Base-by-base conservation (phyloP, 2,113 vertebrate genomes). In the Microtus pennsylvanicus region DNA sequence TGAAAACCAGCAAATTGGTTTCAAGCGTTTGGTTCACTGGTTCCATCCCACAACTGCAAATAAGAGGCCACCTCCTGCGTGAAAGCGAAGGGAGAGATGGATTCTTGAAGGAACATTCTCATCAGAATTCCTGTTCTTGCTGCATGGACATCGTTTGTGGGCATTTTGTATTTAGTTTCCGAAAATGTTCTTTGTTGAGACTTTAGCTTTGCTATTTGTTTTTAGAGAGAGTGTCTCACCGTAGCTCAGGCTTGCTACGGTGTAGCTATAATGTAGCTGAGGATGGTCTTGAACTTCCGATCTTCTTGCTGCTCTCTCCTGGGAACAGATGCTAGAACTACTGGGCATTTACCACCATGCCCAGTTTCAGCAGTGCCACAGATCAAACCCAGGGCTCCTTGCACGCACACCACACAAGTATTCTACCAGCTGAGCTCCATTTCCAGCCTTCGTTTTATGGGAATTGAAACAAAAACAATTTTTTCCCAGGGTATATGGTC, bases 1-100 rank as follows among this genome's bases (percentile, higher is more conserved):
- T 85, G 94, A 95, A 95, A 93, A 95, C 85, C 0, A 97, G 76
- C 87, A 96, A 95, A 95, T 96, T 97, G 67, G 10, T 96, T 98
- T 97, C 72, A 70, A 94, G 93, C 86, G 33, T 97, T 97, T 30
- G 82, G 58, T 95, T 97, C 88, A 93, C 19, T 90, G 21, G 94
- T 89, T 97, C 74, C 33, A 96, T 14, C 21, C 89, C 94, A 80
- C 91, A 88, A 92, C 72, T 47, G 80, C 5, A 5, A 97, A 67
- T 19, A 93, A 98, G 93, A 96, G 95, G 70, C 33, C 13, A 5
- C 24, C 10, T 72, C 82, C 76, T 58, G 30, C 93, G 67, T 67
- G 95, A 96, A 87, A 96, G 89, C 26, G 42, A 94, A 58, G 50
- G 85, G 0, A 87, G 61, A 61, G 9, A 91, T 28, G 0, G 75